phyloP scores from a whole-genome alignment of 2,797 vertebrate species.

The Micrastur ruficollis region DNA sequence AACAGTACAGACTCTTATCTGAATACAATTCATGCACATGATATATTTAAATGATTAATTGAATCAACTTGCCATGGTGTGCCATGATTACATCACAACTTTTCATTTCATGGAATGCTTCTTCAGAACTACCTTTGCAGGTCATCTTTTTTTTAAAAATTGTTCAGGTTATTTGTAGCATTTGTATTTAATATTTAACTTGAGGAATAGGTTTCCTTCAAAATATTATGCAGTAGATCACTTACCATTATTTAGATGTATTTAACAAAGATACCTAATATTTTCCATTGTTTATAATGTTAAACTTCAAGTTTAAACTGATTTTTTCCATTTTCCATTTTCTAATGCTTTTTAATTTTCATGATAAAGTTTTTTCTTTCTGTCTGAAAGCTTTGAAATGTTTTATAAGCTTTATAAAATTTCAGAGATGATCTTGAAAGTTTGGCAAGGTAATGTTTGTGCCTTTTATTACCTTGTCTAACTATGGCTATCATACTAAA shows the following conservation, averaged over 20 bases:
- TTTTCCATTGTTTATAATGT: neutral
- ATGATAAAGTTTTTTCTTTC: neutral
- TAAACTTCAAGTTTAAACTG: neutral
- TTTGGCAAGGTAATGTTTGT: neutral
- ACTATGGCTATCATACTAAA: neutral
- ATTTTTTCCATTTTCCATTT: neutral
- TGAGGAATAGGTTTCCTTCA: neutral
- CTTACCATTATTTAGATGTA: neutral
- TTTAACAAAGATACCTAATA: neutral
- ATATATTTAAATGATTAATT: neutral
- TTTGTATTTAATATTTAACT: neutral
- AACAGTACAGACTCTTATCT: neutral
- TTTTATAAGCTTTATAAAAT: neutral
- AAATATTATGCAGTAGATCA: neutral
- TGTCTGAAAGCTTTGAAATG: neutral
- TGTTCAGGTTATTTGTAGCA: neutral
- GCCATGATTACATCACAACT: neutral
- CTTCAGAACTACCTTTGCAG: neutral
- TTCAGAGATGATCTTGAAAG: neutral
- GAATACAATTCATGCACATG: neutral
- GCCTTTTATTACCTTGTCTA: neutral
- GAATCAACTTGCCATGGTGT: neutral
- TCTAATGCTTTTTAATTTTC: neutral
- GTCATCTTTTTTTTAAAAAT: neutral
- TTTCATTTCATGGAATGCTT: neutral